Percentiles rank a stretch among this genome's conserved stretches.
phyloP scores from a whole-genome alignment of 2,888 invertebrate genomes.

The Zygogramma bicolorata region DNA sequence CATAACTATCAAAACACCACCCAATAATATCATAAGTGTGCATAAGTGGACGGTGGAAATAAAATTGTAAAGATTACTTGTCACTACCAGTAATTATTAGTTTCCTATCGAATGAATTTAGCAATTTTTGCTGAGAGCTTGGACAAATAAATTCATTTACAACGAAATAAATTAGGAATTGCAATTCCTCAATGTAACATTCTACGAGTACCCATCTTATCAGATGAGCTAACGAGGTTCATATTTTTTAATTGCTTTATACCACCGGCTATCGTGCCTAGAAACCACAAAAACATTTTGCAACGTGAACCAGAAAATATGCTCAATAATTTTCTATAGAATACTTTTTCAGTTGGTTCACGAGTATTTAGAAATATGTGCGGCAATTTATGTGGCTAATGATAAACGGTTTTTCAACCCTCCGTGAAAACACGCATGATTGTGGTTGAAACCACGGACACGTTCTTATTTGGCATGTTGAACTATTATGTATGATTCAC shows the following conservation, averaged over 20 bases:
- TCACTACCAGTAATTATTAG: background rate
- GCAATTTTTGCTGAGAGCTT: slow-evolving; percentile 3
- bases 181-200: background rate
- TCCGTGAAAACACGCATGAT: slow-evolving; percentile 2
- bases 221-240: background rate
- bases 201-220: background rate
- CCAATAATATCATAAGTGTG: no score
- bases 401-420: slow-evolving; percentile 19
- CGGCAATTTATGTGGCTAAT: slow-evolving; percentile 6
- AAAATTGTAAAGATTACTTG: background rate
- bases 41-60: background rate
- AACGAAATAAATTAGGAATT: background rate
- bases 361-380: background rate
- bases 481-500: no score
- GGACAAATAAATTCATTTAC: slow-evolving; percentile 1
- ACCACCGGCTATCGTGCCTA: background rate
- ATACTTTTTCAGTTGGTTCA: background rate
- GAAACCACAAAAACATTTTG: background rate
- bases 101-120: background rate
- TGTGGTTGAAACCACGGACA: slow-evolving; percentile 19
- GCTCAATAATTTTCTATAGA: background rate
- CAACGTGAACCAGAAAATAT: background rate
- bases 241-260: background rate
- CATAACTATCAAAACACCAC: no score
- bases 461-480: background rate